phyloP scores from a whole-genome alignment of 2,888 invertebrate genomes.

The Acleris literana region DNA sequence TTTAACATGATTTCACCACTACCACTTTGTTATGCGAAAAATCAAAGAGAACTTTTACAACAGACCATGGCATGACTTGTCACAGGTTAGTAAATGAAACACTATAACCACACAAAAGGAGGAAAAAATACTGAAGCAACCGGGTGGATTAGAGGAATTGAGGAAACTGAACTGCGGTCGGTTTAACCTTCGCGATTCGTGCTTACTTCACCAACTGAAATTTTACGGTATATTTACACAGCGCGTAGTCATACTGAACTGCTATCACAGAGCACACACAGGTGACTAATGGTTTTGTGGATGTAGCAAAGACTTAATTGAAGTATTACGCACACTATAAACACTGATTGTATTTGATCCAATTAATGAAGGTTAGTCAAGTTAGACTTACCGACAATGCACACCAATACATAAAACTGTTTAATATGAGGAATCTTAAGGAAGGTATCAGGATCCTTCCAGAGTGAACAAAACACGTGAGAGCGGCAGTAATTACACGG shows the following conservation, averaged over 20 bases:
- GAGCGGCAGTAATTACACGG: constrained; percentile 59
- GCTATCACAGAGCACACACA: constrained; percentile 36
- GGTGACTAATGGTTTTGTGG: constrained; percentile 29
- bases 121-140: constrained; percentile 30
- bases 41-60: constrained; percentile 32
- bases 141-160: constrained; percentile 36
- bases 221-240: constrained; percentile 37
- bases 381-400: background rate
- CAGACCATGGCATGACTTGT: constrained; percentile 9
- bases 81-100: constrained; percentile 11
- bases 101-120: constrained; percentile 16
- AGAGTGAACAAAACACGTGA: constrained; percentile 14
- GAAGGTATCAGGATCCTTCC: too few relatives aligned
- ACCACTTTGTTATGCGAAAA: constrained; percentile 5
- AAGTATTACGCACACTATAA: constrained; percentile 9
- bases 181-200: constrained; percentile 52
- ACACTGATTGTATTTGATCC: constrained; percentile 25
- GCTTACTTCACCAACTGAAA: constrained; percentile 54
- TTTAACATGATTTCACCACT: constrained; percentile 50
- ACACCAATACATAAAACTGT: constrained; percentile 14
- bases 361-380: constrained; percentile 17
- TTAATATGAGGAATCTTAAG: too few relatives aligned
- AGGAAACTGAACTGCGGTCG: constrained; percentile 44
- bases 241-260: constrained; percentile 37
- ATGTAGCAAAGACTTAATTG: constrained; percentile 23